These are phyloP conservation scores for Trichomycterus rosablanca DNA, from an alignment of 2,113 vertebrate species.

Conservation along the genomic window DNA sequence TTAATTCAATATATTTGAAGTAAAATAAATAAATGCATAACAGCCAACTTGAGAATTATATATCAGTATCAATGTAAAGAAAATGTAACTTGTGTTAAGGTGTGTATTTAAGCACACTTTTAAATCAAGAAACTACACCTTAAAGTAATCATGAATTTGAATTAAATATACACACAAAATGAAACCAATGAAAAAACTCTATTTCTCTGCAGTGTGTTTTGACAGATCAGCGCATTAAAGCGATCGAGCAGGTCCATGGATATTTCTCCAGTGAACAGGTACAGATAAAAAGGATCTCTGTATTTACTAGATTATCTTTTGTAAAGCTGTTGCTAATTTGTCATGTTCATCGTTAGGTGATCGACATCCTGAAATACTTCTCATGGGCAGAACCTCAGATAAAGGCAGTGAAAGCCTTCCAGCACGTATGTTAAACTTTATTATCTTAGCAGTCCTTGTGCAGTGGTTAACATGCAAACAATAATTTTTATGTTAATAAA, in stretches of 20 bases:
- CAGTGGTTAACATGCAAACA: neutral
- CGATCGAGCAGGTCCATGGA: constrained; percentile 94
- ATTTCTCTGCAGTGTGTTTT: constrained; percentile 82
- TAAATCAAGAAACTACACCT: too few relatives aligned
- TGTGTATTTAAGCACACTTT: too few relatives aligned
- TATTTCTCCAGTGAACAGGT: constrained; percentile 99
- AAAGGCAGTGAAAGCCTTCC: constrained; percentile 94
- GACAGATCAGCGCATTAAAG: constrained; percentile 93
- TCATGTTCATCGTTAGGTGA: constrained; percentile 69
- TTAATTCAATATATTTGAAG: too few relatives aligned
- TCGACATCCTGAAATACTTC: constrained; percentile 93
- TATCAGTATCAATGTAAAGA: too few relatives aligned
- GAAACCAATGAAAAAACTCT: neutral
- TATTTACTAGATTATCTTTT: neutral
- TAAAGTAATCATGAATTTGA: too few relatives aligned
- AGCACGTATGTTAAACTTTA: constrained; percentile 81
- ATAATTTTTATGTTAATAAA: too few relatives aligned
- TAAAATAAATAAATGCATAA: too few relatives aligned
- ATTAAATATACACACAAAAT: too few relatives aligned
- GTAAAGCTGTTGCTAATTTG: neutral
- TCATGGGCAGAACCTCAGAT: constrained; percentile 96
- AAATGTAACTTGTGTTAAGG: too few relatives aligned
- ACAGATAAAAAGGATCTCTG: constrained; percentile 21
- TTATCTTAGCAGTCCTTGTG: neutral
- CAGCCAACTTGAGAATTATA: too few relatives aligned